Percentiles rank a stretch among this genome's conserved stretches.
Evolutionary conservation across 2,888 invertebrate genomes (phyloP).

Genomic region (Hetaerina titia): DNA sequence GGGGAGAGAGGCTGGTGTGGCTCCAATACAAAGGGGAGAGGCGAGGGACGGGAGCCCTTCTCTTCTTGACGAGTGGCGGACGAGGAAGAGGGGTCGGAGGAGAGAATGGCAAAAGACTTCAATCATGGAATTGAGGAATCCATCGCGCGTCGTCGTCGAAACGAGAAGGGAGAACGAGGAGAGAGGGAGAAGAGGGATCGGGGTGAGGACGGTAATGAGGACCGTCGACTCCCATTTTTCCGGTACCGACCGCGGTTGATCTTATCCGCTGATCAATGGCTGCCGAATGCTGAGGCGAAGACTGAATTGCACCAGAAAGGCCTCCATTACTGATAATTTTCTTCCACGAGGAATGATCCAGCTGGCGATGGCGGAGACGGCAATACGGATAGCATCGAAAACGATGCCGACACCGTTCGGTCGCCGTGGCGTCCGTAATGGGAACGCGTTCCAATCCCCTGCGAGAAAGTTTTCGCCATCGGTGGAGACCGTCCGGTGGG

Average conservation of each 20-base stretch:
- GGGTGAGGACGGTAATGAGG: neutral
- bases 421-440: neutral
- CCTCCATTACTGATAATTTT: neutral
- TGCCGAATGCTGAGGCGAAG: neutral
- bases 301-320: neutral
- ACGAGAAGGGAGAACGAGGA: neutral
- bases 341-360: too few relatives aligned
- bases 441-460: neutral
- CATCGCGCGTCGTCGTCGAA: neutral
- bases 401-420: neutral
- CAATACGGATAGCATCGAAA: too few relatives aligned
- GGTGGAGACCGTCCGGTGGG: neutral
- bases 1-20: neutral
- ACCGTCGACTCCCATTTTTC: neutral
- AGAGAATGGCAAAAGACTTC: conserved; percentile 7
- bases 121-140: conserved; percentile 21
- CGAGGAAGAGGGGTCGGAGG: neutral
- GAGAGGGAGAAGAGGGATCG: neutral
- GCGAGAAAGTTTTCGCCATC: neutral
- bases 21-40: neutral
- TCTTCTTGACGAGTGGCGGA: neutral
- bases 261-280: neutral
- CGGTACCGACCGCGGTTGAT: neutral
- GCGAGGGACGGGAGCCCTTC: neutral
- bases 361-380: too few relatives aligned